Percentiles rank a stretch among this genome's conserved stretches.
These are phyloP conservation scores for Grallaria varia DNA, from an alignment of 2,113 vertebrate genomes.

Conservation along the genomic window DNA sequence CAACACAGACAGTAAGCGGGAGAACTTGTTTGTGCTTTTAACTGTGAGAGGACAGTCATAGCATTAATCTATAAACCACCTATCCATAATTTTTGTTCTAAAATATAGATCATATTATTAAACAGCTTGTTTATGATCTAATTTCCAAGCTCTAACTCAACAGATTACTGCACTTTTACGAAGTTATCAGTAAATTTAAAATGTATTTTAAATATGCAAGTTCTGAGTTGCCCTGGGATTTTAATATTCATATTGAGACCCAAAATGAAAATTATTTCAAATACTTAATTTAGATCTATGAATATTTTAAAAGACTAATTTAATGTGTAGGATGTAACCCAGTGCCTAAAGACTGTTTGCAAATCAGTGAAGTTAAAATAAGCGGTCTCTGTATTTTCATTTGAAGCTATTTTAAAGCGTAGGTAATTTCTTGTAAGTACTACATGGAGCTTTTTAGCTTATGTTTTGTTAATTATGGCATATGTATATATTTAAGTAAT, in stretches of 20 bases:
- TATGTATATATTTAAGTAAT: background rate
- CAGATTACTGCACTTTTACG: background rate
- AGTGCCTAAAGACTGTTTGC: constrained; percentile 6
- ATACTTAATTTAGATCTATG: constrained; percentile 44
- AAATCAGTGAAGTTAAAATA: constrained; percentile 30
- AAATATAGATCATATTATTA: background rate
- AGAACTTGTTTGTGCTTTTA: background rate
- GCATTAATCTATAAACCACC: background rate
- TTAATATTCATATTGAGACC: constrained; percentile 19
- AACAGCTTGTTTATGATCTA: background rate
- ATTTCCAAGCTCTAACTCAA: background rate
- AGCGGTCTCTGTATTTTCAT: background rate
- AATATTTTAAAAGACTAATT: constrained; percentile 56
- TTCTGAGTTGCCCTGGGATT: background rate
- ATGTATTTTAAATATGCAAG: background rate
- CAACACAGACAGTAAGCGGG: background rate
- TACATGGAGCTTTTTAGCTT: background rate
- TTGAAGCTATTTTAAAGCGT: background rate
- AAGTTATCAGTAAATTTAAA: background rate
- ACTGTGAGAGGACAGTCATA: background rate
- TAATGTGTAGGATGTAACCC: constrained; percentile 1
- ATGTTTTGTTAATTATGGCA: background rate
- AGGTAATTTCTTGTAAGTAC: background rate
- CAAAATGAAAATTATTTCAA: constrained; percentile 45
- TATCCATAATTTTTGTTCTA: background rate